Base-by-base conservation (phyloP, 2,888 invertebrate species). In the Dasypogon diadema region DNA sequence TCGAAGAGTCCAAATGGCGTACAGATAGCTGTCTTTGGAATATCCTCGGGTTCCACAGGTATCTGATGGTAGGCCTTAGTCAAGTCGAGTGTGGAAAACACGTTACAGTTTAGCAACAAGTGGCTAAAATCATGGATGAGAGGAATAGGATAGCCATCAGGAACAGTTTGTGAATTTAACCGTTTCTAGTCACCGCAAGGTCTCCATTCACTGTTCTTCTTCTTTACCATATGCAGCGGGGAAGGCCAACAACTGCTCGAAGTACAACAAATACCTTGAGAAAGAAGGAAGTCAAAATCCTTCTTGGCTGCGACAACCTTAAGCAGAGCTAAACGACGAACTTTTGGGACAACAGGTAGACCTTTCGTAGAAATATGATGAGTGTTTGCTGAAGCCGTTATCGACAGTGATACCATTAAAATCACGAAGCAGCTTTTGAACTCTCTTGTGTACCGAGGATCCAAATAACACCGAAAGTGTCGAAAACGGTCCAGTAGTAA, bases 141-240 rank as follows among this genome's bases (percentile, higher is more conserved):
- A n/a, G 34, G 37, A 8, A 37, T 22, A 10, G 68, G 48, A 2
- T 24, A 68, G 2, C 10, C 2, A 22, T 68, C 26, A 12, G 54
- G 72, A 12, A 34, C 24, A 18, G 72, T 72, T 30, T 12, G 12
- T 16, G 72, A 30, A 34, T 72, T 54, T 18, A 72, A 37, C 10
- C 37, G 30, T 12, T 54, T 26, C n/a, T 54, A 54, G 30, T 72
- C 72, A 3, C 54, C 54, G 16, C 72, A 72, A 10, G 54, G 72
- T 30, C 54, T 72, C 72, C 54, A 72, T 24, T 26, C 55, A 18
- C 2, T 26, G n/a, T 16, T 18, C 10, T 72, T 54, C 42, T 72
- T 72, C 14, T 54, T n/a, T 2, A 54, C 48, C 8, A 68, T 12
- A 6, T 68, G 68, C 22, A 46, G 10, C 2, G 68, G 68, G 5